phyloP scores from a whole-genome alignment of 2,888 invertebrate genomes.

The Diogma glabrata region DNA sequence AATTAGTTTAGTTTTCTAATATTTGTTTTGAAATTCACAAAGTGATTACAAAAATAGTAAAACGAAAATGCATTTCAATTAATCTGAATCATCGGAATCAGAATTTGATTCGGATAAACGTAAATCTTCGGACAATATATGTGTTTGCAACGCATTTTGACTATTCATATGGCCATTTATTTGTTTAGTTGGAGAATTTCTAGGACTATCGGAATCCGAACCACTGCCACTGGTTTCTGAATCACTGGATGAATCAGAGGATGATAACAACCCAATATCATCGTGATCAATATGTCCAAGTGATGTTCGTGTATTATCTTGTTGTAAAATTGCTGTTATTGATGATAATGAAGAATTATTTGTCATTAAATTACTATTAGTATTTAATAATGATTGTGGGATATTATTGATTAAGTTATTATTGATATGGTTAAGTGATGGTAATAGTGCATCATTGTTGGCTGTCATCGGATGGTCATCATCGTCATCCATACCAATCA shows the following conservation, averaged over 20 bases:
- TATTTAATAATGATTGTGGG: slow-evolving; percentile 22
- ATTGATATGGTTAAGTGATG: slow-evolving; percentile 15
- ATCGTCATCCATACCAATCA: slow-evolving; percentile 59
- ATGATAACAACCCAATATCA: slow-evolving; percentile 30
- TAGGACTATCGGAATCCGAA: slow-evolving; percentile 30
- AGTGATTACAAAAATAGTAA: no score
- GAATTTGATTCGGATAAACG: slow-evolving; percentile 79
- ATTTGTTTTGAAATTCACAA: no score
- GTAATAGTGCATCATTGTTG: slow-evolving; percentile 21
- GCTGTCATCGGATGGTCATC: slow-evolving; percentile 19
- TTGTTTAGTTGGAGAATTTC: slow-evolving; percentile 1
- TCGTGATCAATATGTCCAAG: slow-evolving; percentile 17
- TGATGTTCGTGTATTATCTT: slow-evolving; percentile 21
- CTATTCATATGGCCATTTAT: background rate
- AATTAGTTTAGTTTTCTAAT: no score
- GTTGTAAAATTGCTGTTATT: slow-evolving; percentile 17
- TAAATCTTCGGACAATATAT: slow-evolving; percentile 70
- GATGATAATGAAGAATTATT: slow-evolving; percentile 10
- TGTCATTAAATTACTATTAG: slow-evolving; percentile 19
- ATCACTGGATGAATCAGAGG: slow-evolving; percentile 34
- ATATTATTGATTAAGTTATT: background rate
- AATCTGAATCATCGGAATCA: slow-evolving; percentile 48
- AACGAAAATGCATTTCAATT: background rate
- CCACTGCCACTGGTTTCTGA: slow-evolving; percentile 35
- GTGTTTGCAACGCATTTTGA: slow-evolving; percentile 40